Conservation (phyloP, 2,797 vertebrate species). For the Brachyrhaphis roseni region DNA sequence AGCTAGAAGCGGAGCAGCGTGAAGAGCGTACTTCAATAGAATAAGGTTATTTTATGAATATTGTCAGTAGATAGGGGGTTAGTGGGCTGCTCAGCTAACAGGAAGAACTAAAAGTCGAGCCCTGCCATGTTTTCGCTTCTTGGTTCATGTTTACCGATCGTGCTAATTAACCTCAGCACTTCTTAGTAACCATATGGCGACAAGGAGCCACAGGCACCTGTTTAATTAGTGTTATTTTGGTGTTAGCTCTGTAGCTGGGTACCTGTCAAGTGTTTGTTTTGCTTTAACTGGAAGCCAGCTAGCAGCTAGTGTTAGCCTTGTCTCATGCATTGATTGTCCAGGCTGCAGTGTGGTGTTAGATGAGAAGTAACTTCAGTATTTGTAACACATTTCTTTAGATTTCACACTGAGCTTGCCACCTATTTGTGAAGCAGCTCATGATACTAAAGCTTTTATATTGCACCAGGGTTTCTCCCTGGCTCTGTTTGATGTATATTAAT, state of each 20-base stretch:
- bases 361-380: neutral
- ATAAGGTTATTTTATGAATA: neutral
- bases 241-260: neutral
- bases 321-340: slow-evolving; percentile 6
- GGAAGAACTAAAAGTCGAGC: slow-evolving; percentile 58
- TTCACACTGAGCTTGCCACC: neutral
- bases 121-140: slow-evolving; percentile 56
- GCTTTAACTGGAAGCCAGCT: slow-evolving; percentile 31
- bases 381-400: neutral
- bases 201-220: neutral
- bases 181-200: neutral
- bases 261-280: slow-evolving; percentile 40
- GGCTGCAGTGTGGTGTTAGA: neutral
- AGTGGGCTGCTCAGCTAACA: slow-evolving; percentile 48
- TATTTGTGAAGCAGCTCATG: neutral
- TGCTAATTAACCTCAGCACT: slow-evolving; percentile 26
- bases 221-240: neutral
- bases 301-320: slow-evolving; percentile 55
- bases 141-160: slow-evolving; percentile 16
- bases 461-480: neutral
- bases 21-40: neutral
- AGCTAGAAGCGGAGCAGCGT: neutral
- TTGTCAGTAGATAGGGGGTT: slow-evolving; percentile 17
- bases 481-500: neutral
- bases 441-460: neutral